Percentiles rank a stretch among this genome's conserved stretches.
Evolutionary conservation across 2,113 vertebrate species (phyloP).

Genomic region (Chamaea fasciata): DNA sequence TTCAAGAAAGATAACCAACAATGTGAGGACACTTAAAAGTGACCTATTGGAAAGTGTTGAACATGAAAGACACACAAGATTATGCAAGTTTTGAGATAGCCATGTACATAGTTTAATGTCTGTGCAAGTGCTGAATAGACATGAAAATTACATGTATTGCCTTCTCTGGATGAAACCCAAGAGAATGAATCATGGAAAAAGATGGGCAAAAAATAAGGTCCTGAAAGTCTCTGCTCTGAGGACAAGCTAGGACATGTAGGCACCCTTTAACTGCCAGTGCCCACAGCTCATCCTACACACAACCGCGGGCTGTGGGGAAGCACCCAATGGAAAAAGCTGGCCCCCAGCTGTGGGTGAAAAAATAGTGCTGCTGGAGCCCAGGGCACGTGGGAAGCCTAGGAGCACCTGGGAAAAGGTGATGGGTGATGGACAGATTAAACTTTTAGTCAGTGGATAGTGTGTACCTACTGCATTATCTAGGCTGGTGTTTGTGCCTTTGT

Average conservation of each 20-base stretch:
- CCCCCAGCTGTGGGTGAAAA: neutral
- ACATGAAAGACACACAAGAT: neutral
- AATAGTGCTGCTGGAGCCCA: neutral
- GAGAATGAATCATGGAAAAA: neutral
- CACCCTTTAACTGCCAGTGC: neutral
- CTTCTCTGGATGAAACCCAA: neutral
- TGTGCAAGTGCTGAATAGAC: neutral
- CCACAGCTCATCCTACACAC: neutral
- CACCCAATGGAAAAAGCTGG: neutral
- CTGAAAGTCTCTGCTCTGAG: neutral
- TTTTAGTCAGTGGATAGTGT: neutral
- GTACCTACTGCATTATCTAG: neutral
- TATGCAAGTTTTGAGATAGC: neutral
- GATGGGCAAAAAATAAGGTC: neutral
- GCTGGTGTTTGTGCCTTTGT: neutral
- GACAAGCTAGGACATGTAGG: neutral
- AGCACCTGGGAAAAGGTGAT: neutral
- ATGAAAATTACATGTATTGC: neutral
- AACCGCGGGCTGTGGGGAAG: fast-evolving
- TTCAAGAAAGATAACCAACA: neutral
- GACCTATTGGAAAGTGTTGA: neutral
- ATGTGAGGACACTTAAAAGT: neutral
- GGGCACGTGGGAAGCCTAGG: neutral
- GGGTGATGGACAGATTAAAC: neutral
- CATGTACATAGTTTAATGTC: neutral